Percentiles rank a stretch among this genome's conserved stretches.
Evolutionary conservation across 2,797 vertebrate genomes (phyloP).

Genomic region (Darevskia mixta): DNA sequence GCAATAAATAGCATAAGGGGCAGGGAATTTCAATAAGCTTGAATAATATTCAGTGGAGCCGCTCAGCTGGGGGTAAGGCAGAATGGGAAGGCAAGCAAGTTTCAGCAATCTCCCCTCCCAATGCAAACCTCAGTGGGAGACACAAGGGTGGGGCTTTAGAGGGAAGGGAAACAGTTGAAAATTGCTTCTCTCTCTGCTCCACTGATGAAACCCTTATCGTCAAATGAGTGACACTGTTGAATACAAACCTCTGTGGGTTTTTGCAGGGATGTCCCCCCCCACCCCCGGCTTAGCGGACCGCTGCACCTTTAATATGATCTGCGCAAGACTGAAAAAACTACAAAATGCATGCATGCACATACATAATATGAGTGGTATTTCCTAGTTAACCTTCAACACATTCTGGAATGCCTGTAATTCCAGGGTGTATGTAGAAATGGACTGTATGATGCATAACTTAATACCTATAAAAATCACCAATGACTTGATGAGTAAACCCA

Average conservation of each 20-base stretch:
- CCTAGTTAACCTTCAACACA: slow-evolving; percentile 32
- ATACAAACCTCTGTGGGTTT: neutral
- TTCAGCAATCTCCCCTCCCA: too few relatives aligned
- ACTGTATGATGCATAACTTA: slow-evolving; percentile 18
- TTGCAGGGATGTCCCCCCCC: neutral
- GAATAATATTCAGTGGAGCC: neutral
- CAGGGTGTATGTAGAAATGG: slow-evolving; percentile 10
- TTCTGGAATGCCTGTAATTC: slow-evolving; percentile 41
- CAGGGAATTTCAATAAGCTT: slow-evolving; percentile 31
- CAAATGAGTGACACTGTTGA: too few relatives aligned
- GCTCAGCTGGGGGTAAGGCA: too few relatives aligned
- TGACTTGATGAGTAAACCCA: slow-evolving; percentile 52
- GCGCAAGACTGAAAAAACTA: neutral
- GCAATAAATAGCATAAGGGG: slow-evolving; percentile 36
- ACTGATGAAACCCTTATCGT: too few relatives aligned
- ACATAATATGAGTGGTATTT: slow-evolving; percentile 28
- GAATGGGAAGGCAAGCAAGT: too few relatives aligned
- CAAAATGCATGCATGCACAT: slow-evolving; percentile 23
- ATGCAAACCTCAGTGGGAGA: too few relatives aligned
- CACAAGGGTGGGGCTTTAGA: too few relatives aligned
- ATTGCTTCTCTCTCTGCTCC: too few relatives aligned
- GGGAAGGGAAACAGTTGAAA: too few relatives aligned
- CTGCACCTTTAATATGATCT: slow-evolving; percentile 35
- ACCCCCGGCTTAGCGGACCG: slow-evolving; percentile 23
- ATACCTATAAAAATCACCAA: slow-evolving; percentile 47